A percentile compares a stretch with the other conserved stretches of the same genome.
Evolutionary conservation across 2,888 invertebrate species (phyloP).

Genomic region (Pantelozetes paolii): DNA sequence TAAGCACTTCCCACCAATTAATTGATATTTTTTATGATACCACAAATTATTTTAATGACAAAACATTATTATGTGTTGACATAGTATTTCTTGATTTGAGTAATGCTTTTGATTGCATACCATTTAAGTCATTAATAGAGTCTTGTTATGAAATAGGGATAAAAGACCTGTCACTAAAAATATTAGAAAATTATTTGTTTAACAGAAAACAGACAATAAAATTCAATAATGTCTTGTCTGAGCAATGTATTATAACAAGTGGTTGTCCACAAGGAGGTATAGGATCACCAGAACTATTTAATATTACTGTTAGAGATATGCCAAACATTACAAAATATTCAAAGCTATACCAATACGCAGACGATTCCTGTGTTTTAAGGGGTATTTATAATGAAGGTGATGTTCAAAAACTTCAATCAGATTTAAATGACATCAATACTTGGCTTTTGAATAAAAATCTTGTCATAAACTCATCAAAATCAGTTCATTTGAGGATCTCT

Average conservation of each 20-base stretch:
- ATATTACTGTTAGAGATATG: not conserved
- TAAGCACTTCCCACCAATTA: not conserved
- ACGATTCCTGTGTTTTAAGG: not conserved
- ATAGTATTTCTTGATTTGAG: slow-evolving; percentile 6
- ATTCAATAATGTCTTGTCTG: not conserved
- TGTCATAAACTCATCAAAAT: not conserved
- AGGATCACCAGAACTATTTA: not conserved
- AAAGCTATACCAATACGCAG: not conserved
- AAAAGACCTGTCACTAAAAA: not conserved
- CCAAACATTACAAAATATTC: not conserved
- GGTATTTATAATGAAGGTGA: not conserved
- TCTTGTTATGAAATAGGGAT: not conserved
- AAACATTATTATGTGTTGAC: not conserved
- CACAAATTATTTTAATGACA: slow-evolving; percentile 10
- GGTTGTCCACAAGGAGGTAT: slow-evolving; percentile 18
- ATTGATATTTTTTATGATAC: not conserved
- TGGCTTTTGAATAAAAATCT: not conserved
- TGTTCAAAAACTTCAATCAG: not conserved
- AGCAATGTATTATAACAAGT: not conserved
- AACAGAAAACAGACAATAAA: not conserved
- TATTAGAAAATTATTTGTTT: slow-evolving; percentile 1
- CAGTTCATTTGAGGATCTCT: not conserved
- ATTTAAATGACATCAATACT: not conserved
- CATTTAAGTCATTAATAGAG: slow-evolving; percentile 9
- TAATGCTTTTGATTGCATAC: not conserved